phyloP scores from a whole-genome alignment of 2,888 invertebrate species.

The Steinernema carpocapsae region DNA sequence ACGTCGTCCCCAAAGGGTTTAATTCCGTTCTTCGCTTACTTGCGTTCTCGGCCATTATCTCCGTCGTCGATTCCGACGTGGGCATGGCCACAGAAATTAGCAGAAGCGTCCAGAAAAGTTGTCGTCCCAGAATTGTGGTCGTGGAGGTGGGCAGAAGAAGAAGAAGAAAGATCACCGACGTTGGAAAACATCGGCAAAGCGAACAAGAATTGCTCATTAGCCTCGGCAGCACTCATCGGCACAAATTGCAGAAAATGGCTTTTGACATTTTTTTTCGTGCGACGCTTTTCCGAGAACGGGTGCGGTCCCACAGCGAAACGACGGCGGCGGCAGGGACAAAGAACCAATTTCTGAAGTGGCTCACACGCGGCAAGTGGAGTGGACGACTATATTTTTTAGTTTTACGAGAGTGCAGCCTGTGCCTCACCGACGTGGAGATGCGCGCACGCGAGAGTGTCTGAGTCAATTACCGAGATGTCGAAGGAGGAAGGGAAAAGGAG shows the following conservation, averaged over 20 bases:
- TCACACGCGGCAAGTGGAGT: neutral
- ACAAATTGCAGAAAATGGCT: slow-evolving; percentile 15
- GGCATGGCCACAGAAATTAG: neutral
- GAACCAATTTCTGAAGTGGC: slow-evolving; percentile 17
- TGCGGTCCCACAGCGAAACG: slow-evolving; percentile 2
- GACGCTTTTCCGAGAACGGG: neutral
- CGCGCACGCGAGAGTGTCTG: slow-evolving; percentile 17
- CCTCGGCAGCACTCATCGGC: slow-evolving; percentile 32
- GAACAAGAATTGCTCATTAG: slow-evolving; percentile 26
- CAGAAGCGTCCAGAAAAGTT: neutral
- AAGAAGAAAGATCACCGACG: slow-evolving; percentile 22
- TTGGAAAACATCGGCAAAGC: slow-evolving; percentile 20
- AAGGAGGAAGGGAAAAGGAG: neutral
- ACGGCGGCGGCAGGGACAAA: neutral
- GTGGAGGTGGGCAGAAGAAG: neutral
- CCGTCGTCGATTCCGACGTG: neutral
- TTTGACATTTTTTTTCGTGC: neutral
- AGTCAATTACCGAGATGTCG: slow-evolving; percentile 33
- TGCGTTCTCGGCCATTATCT: neutral
- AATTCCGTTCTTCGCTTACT: neutral
- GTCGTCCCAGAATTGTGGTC: slow-evolving; percentile 13
- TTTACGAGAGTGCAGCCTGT: slow-evolving; percentile 32
- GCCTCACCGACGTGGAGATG: slow-evolving; percentile 30
- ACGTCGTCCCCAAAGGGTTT: neutral
- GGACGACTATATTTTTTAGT: slow-evolving; percentile 31